Base-by-base conservation (phyloP, 2,888 invertebrate species). In the Orthosia gothica region DNA sequence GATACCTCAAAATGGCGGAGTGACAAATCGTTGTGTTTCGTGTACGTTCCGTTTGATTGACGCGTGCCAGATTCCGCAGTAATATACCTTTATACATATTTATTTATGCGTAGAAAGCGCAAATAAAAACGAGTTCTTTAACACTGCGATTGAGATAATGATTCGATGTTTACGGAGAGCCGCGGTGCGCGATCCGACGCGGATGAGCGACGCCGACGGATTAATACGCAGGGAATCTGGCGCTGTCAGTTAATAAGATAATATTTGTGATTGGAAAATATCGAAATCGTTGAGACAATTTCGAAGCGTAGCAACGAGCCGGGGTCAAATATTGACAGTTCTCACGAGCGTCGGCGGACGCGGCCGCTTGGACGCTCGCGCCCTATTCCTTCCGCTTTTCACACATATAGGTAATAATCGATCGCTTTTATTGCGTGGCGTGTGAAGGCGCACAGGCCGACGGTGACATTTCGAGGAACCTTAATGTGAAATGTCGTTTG, bases 381-480 rank as follows among this genome's bases (percentile, higher is more conserved):
- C 86, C 91, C 91, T 93, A 94, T 94, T 94, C 93, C 95, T 95
- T 96, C 95, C 96, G 95, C 96, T 95, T 96, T 96, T 95, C 95
- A 96, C 96, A 96, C 95, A 93, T 95, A 96, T 95, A 94, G 94
- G 95, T 95, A 96, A 96, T 96, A 96, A 96, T 96, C 96, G 95
- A 96, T 96, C 93, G 95, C 92, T 94, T 95, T 96, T 96, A 96
- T 96, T 95, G 95, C 95, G 92, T 92, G 90, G 79, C 90, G 89
- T 91, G 93, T 93, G 93, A 91, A 93, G 93, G 93, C 92, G 92
- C 91, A 92, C 91, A 93, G 90, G 85, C 81, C 81, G 76, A 63
- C 83, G 88, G 93, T 93, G 95, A 94, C 91, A 94, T 89, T 96
- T 96, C 96, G 94, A 84, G 88, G 96, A 96, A 96, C 91, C 92